Percentiles rank a stretch among this genome's conserved stretches.
Conservation (phyloP, 2,113 vertebrate species). For the Brienomyrus longianalis region DNA sequence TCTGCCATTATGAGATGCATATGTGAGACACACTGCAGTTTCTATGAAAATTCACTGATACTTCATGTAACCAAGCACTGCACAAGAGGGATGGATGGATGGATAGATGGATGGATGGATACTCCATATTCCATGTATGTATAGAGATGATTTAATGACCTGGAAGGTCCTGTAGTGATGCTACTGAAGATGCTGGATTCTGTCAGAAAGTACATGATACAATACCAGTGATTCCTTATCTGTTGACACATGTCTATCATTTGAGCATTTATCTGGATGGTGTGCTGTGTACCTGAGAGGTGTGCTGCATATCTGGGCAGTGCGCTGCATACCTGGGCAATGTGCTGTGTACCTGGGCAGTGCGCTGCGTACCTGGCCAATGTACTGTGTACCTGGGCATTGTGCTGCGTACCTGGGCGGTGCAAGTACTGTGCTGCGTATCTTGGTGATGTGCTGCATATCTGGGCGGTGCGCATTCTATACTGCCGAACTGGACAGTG, state of each 20-base stretch:
- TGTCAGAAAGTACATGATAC: neutral
- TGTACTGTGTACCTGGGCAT: constrained; percentile 28
- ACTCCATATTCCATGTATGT: neutral
- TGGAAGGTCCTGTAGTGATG: neutral
- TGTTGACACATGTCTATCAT: neutral
- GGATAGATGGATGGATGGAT: neutral
- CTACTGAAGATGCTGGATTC: neutral
- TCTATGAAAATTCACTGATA: neutral
- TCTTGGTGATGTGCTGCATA: too few relatives aligned
- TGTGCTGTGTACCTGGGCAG: too few relatives aligned
- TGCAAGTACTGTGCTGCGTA: constrained; percentile 97
- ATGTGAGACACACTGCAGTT: neutral
- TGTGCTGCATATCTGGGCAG: too few relatives aligned
- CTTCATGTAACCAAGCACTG: neutral
- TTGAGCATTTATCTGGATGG: neutral
- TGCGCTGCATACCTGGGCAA: too few relatives aligned
- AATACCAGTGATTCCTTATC: neutral
- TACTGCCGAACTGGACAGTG: too few relatives aligned
- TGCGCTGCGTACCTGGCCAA: too few relatives aligned
- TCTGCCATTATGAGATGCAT: constrained; percentile 54
- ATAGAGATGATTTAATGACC: neutral
- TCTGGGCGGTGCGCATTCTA: too few relatives aligned
- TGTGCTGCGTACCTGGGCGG: constrained; percentile 62
- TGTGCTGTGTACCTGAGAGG: too few relatives aligned
- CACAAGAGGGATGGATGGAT: neutral